These are phyloP conservation scores for Orchestia grillus DNA, from an alignment of 1,140 invertebrate species.

Conservation along the genomic window DNA sequence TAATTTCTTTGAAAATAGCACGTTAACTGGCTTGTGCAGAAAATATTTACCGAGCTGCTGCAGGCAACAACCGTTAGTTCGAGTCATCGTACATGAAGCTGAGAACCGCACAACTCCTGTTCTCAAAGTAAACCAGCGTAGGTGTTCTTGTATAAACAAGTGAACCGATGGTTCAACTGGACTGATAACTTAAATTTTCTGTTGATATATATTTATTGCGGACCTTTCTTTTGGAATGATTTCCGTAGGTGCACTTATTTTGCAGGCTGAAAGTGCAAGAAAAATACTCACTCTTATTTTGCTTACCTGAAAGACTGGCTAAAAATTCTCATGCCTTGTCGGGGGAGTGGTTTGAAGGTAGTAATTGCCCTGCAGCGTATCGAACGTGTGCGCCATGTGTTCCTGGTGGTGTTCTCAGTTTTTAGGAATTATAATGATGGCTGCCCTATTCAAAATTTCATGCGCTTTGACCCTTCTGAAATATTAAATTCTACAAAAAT, in stretches of 20 bases:
- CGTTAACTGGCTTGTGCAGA: background rate
- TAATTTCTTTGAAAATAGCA: background rate
- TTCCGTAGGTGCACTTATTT: background rate
- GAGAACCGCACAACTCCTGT: background rate
- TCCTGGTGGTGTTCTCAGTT: background rate
- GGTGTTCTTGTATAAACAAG: no score
- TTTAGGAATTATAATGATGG: background rate
- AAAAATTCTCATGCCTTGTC: background rate
- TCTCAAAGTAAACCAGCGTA: no score
- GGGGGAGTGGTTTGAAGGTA: background rate
- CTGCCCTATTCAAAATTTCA: background rate
- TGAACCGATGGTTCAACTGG: background rate
- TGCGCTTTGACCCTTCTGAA: no score
- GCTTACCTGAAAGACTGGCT: background rate
- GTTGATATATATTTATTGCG: no score
- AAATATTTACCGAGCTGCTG: background rate
- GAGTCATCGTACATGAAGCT: background rate
- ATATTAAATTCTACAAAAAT: no score
- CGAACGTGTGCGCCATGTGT: background rate
- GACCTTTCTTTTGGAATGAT: no score
- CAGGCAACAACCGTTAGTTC: background rate
- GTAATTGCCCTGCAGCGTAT: background rate
- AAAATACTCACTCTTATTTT: background rate
- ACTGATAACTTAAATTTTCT: background rate
- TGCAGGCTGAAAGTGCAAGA: background rate